Base-by-base conservation (phyloP, 2,888 invertebrate species). In the Philhelius pedissequus region DNA sequence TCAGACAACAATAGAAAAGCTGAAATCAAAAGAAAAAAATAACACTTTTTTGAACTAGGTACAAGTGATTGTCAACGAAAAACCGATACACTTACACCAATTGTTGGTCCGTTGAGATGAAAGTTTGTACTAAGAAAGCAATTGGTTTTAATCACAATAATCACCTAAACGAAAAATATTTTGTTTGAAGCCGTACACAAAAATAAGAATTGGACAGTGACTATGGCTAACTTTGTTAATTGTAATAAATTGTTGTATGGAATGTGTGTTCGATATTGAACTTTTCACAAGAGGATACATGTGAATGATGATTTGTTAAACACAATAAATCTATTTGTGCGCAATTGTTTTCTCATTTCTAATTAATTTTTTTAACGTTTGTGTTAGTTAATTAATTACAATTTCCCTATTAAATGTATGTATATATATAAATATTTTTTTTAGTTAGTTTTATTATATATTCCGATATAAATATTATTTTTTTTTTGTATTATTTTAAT, bases 261-360 rank as follows among this genome's bases (percentile, higher is more conserved):
- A n/a, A 64, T 48, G 32, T 9, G 4, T 32, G 64, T 48, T 25
- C 9, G 22, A 22, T n/a, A 22, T n/a, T 22, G 9, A 9, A 66
- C 15, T 30, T 45, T 38, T 50, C 52, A 64, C 11, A 52, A 50
- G 30, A 71, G 11, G 20, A 48, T 22, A 30, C 15, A 81, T 62
- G 45, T 43, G 38, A 32, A 50, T 22, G 45, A 52, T 54, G 45
- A 52, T 54, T 43, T 79, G 64, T 64, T 35, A 73, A 74, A 83
- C 62, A 79, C 74, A 79, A 70, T 40, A 69, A 32, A 69, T 83
- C 74, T 73, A 70, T 83, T 83, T 83, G 83, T 83, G 83, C 83
- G 83, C 48, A 56, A 27, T 79, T 79, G n/a, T n/a, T 82, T 78
- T 38, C 66, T 77, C 40, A 71, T 50, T 58, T 82, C 54, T 71